These are phyloP conservation scores for Ditylenchus weischeri DNA, from an alignment of 2,888 invertebrate species.

Conservation along the genomic window DNA sequence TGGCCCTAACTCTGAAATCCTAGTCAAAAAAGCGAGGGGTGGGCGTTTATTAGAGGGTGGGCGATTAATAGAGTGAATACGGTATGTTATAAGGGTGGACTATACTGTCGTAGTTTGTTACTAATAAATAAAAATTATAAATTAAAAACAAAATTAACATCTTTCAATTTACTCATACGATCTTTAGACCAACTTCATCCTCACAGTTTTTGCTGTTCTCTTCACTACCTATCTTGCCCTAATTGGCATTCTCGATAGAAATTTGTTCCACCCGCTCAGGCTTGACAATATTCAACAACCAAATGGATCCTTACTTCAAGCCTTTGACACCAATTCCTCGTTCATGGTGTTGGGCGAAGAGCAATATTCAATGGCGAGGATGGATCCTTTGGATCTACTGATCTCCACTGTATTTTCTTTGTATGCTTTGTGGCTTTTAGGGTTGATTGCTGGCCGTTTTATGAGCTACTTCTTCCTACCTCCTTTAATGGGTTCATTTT, in stretches of 20 bases:
- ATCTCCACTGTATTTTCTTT: conserved; percentile 24
- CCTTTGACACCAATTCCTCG: conserved; percentile 13
- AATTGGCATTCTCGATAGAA: conserved; percentile 29
- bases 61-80: too few species aligned
- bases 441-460: conserved; percentile 35
- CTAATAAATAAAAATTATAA: not conserved
- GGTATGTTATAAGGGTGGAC: too few species aligned
- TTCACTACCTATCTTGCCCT: conserved; percentile 36
- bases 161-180: not conserved
- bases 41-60: too few species aligned
- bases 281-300: not conserved
- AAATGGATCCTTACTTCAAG: not conserved
- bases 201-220: conserved; percentile 33
- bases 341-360: conserved; percentile 10
- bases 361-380: too few species aligned
- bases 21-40: too few species aligned
- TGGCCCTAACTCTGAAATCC: too few species aligned
- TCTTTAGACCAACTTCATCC: conserved; percentile 36
- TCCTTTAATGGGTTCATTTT: conserved; percentile 31
- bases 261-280: conserved; percentile 29
- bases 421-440: conserved; percentile 41
- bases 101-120: too few species aligned
- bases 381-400: not conserved
- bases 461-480: conserved; percentile 30
- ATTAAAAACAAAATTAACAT: too few species aligned